phyloP scores from a whole-genome alignment of 2,113 vertebrate species.

The Oceanodroma tethys region DNA sequence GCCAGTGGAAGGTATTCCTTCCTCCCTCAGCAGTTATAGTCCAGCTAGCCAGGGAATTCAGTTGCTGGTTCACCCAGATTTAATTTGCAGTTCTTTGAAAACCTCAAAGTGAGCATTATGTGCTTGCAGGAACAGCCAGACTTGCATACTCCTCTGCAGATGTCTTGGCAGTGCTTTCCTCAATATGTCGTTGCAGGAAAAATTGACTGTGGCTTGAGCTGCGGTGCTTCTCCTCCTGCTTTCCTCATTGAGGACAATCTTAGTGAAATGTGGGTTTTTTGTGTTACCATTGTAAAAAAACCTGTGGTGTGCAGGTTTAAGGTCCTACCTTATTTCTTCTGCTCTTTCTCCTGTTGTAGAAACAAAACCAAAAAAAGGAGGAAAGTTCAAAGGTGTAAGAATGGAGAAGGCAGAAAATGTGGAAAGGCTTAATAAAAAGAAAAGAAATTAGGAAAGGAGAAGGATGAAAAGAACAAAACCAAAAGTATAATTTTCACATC shows the following conservation, averaged over 20 bases:
- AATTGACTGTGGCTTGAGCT: neutral
- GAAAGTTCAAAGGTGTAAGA: neutral
- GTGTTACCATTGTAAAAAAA: neutral
- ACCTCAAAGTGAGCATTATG: neutral
- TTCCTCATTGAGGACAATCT: neutral
- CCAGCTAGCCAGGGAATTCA: neutral
- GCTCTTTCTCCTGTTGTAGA: neutral
- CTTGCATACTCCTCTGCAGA: neutral
- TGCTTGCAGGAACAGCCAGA: neutral
- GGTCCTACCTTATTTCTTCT: neutral
- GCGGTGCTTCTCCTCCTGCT: neutral
- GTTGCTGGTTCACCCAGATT: neutral
- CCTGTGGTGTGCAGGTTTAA: neutral
- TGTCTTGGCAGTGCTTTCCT: neutral
- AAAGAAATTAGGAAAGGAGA: neutral
- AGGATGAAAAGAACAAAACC: neutral
- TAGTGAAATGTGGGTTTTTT: neutral
- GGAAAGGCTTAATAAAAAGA: neutral
- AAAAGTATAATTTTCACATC: neutral
- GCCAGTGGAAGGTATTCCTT: neutral
- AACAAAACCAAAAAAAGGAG: neutral
- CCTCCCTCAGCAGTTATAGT: neutral
- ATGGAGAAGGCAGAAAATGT: neutral
- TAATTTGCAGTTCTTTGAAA: slow-evolving; percentile 29
- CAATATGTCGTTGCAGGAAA: neutral